These are phyloP conservation scores for Chironomus tentans DNA, from an alignment of 2,888 invertebrate genomes.

Conservation along the genomic window DNA sequence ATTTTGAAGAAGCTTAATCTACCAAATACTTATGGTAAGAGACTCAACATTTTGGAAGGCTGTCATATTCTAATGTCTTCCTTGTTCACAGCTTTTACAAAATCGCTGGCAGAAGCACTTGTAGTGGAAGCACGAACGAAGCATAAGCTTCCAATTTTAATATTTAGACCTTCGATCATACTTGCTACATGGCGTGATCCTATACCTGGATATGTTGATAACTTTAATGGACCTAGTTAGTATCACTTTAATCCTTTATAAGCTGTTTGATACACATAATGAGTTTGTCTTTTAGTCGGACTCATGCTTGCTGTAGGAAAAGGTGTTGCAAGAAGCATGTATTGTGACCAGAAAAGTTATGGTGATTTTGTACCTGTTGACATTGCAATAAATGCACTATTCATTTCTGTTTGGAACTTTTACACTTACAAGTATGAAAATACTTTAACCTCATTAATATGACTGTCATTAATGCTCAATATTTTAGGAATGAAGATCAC, in stretches of 20 bases:
- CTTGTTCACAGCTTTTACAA: conserved; percentile 65
- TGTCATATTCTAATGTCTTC: no score
- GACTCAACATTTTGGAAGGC: no score
- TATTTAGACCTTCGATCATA: conserved; percentile 81
- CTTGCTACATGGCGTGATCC: conserved; percentile 82
- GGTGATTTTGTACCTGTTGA: conserved; percentile 73
- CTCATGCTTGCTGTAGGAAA: conserved; percentile 58
- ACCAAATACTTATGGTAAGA: conserved; percentile 68
- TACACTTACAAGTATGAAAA: conserved; percentile 47
- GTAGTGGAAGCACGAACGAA: conserved; percentile 63
- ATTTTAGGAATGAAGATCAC: conserved; percentile 45
- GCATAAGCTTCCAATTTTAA: conserved; percentile 62
- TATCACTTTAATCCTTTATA: no score
- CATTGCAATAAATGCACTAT: conserved; percentile 67
- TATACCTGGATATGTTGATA: conserved; percentile 84
- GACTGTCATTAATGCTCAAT: no score
- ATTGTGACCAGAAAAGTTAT: conserved; percentile 65
- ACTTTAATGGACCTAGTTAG: conserved; percentile 74
- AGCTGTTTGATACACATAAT: conserved; percentile 32
- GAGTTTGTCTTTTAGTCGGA: conserved; percentile 34
- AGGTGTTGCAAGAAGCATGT: conserved; percentile 83
- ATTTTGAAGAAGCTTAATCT: conserved; percentile 54
- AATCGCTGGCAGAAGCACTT: conserved; percentile 81
- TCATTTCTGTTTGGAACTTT: conserved; percentile 58
- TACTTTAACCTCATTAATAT: no score